Percentiles rank a stretch among this genome's conserved stretches.
phyloP scores from a whole-genome alignment of 2,888 invertebrate species.

The Terebella lapidaria region DNA sequence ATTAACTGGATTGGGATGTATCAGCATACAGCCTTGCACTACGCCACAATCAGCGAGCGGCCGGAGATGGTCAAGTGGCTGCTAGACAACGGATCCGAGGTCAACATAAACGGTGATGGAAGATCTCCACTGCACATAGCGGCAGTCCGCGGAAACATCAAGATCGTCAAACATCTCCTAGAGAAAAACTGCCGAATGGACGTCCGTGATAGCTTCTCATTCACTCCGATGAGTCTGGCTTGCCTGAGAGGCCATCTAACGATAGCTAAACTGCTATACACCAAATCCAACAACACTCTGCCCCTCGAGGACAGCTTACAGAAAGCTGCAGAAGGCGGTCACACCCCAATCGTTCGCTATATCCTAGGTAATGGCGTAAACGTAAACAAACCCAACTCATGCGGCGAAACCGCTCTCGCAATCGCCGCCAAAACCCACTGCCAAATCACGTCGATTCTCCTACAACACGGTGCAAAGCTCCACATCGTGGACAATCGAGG shows the following conservation, averaged over 20 bases:
- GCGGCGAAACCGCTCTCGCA: constrained; percentile 17
- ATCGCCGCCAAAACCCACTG: constrained; percentile 19
- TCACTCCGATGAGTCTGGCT: constrained; percentile 20
- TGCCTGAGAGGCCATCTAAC: constrained; percentile 20
- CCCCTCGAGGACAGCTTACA: constrained; percentile 17
- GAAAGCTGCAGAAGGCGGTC: constrained; percentile 19
- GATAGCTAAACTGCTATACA: constrained; percentile 12
- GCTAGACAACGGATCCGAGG: constrained; percentile 15
- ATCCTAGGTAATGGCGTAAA: constrained; percentile 16
- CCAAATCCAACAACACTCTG: neutral
- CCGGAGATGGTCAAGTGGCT: constrained; percentile 18
- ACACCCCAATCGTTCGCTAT: constrained; percentile 14
- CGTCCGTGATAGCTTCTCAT: constrained; percentile 14
- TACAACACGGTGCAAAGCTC: constrained; percentile 16
- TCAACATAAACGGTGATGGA: constrained; percentile 19
- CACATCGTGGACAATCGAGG: constrained; percentile 17
- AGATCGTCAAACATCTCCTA: constrained; percentile 16
- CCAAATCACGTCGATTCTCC: constrained; percentile 13
- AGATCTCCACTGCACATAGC: constrained; percentile 22
- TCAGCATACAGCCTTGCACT: constrained; percentile 19
- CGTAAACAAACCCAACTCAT: constrained; percentile 14
- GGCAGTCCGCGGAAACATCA: constrained; percentile 16
- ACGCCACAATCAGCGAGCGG: constrained; percentile 18
- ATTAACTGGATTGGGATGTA: constrained; percentile 20
- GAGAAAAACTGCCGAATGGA: constrained; percentile 6